A percentile compares a stretch with the other conserved stretches of the same genome.
Evolutionary conservation across 1,140 invertebrate species (phyloP).

Genomic region (Bombus huntii): DNA sequence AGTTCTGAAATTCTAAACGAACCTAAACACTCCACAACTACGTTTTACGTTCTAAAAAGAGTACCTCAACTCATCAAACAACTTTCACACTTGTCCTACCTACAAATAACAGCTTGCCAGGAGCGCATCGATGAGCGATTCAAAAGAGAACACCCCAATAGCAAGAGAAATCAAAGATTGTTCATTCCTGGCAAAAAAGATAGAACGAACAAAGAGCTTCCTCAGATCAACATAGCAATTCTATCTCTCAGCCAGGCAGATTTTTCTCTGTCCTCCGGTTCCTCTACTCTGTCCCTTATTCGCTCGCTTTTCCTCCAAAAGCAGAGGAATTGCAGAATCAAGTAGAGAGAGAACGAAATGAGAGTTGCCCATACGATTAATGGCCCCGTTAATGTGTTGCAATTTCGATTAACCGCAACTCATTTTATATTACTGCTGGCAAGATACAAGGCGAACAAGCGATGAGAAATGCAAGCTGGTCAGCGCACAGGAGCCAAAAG

Average conservation of each 20-base stretch:
- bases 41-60: background rate
- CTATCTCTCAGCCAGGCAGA: background rate
- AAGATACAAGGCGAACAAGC: background rate
- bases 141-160: background rate
- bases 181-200: background rate
- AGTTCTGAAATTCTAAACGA: too few relatives aligned
- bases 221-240: constrained; percentile 18
- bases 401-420: constrained; percentile 57
- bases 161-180: background rate
- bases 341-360: background rate
- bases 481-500: background rate
- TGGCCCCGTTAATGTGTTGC: constrained; percentile 29
- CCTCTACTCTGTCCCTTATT: background rate
- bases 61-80: background rate
- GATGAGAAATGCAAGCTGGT: background rate
- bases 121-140: background rate
- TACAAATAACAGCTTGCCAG: background rate
- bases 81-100: background rate
- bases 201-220: constrained; percentile 1
- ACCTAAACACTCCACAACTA: background rate
- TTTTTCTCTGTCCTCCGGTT: background rate
- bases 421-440: constrained; percentile 61
- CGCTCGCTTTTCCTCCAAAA: background rate
- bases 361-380: background rate
- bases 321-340: background rate